Evolutionary conservation across 2,113 vertebrate genomes (phyloP).

Genomic region (Thymallus thymallus): DNA sequence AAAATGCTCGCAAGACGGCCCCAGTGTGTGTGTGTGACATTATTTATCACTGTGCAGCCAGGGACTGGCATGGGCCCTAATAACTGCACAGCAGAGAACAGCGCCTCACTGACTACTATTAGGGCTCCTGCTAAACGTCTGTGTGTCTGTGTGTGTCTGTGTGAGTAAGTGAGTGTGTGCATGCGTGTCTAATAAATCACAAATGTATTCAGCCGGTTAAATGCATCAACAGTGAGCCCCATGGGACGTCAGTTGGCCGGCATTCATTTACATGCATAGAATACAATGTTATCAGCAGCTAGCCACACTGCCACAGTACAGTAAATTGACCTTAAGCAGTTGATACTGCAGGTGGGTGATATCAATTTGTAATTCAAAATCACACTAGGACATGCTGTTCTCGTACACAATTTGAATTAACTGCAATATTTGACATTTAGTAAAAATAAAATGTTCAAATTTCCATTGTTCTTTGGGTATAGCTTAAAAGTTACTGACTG

Average conservation of each 20-base stretch:
- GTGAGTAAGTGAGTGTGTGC: too few relatives aligned
- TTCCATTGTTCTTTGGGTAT: neutral
- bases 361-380: neutral
- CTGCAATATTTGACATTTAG: neutral
- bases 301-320: neutral
- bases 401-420: neutral
- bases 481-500: neutral
- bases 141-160: too few relatives aligned
- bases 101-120: too few relatives aligned
- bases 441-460: neutral
- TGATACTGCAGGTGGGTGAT: neutral
- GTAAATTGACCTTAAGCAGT: neutral
- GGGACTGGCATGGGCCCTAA: too few relatives aligned
- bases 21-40: too few relatives aligned
- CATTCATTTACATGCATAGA: neutral
- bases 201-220: neutral
- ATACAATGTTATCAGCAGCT: neutral
- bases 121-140: too few relatives aligned
- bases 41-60: too few relatives aligned
- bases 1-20: too few relatives aligned
- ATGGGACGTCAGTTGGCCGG: neutral
- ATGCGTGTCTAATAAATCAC: neutral
- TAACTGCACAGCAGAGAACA: too few relatives aligned
- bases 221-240: neutral
- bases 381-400: neutral